A percentile compares a stretch with the other conserved stretches of the same genome.
Conservation (phyloP, 2,113 vertebrate genomes). For the Malaclemys terrapin region DNA sequence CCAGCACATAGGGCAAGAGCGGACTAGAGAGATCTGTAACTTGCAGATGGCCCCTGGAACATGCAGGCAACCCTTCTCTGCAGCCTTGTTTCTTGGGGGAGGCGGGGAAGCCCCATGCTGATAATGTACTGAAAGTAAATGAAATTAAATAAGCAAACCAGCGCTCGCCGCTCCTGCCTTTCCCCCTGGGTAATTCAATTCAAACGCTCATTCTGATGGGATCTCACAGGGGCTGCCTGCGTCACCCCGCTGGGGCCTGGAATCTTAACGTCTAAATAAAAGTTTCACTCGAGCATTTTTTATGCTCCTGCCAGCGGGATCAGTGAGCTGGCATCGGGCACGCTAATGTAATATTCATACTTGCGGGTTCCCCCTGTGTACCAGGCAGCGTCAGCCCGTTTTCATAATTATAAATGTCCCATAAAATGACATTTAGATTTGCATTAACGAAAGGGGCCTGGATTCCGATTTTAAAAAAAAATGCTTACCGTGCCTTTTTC, state of each 20-base stretch:
- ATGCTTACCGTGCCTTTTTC: conserved; percentile 39
- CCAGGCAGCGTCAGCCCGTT: conserved; percentile 58
- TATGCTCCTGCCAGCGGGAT: conserved; percentile 82
- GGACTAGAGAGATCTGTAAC: background rate
- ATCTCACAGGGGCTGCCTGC: conserved; percentile 79
- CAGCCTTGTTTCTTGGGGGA: conserved; percentile 52
- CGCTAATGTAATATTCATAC: conserved; percentile 83
- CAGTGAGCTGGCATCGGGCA: conserved; percentile 77
- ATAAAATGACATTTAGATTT: conserved; percentile 79
- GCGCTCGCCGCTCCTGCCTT: conserved; percentile 76
- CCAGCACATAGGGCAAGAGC: background rate
- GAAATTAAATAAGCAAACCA: conserved; percentile 87
- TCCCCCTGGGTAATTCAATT: conserved; percentile 86
- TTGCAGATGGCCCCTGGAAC: conserved; percentile 1
- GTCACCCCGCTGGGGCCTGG: conserved; percentile 81
- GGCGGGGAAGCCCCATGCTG: conserved; percentile 81
- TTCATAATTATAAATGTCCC: conserved; percentile 76
- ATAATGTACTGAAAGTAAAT: conserved; percentile 84
- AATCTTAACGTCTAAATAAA: conserved; percentile 83
- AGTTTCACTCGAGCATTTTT: conserved; percentile 84
- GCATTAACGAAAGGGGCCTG: conserved; percentile 53
- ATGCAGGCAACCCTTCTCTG: conserved; percentile 17
- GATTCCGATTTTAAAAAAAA: conserved; percentile 50
- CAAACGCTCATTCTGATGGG: conserved; percentile 78
- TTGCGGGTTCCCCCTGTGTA: conserved; percentile 66